Evolutionary conservation across 2,113 vertebrate species (phyloP).

Genomic region (Phylloscopus trochiloides): DNA sequence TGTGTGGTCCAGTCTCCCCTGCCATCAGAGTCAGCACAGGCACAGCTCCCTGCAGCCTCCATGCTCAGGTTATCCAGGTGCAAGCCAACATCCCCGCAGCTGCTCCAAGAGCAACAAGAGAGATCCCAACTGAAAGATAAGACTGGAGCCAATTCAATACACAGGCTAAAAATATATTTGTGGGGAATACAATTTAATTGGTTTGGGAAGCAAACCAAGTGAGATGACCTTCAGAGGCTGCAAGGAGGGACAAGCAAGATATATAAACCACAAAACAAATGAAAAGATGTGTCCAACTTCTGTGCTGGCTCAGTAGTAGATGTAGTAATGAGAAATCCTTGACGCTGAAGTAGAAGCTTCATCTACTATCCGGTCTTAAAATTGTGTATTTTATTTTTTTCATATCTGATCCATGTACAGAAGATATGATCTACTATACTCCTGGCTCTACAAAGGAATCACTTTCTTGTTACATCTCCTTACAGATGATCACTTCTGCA

Average conservation of each 20-base stretch:
- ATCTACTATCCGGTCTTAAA: neutral
- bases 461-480: neutral
- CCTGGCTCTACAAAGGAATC: neutral
- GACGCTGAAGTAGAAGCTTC: neutral
- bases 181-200: neutral
- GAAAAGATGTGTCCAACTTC: neutral
- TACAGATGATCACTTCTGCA: neutral
- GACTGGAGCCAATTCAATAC: neutral
- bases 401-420: neutral
- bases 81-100: neutral
- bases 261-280: fast-evolving
- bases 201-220: neutral
- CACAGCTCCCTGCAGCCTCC: neutral
- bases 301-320: neutral
- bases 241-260: neutral
- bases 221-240: neutral
- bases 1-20: neutral
- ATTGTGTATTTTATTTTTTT: neutral
- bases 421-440: neutral
- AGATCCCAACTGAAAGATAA: neutral
- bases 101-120: neutral
- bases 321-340: neutral
- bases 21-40: neutral
- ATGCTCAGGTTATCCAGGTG: neutral
- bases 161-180: neutral